These are phyloP conservation scores for Ardeotis arabs DNA, from an alignment of 2,113 vertebrate genomes.

Conservation along the genomic window DNA sequence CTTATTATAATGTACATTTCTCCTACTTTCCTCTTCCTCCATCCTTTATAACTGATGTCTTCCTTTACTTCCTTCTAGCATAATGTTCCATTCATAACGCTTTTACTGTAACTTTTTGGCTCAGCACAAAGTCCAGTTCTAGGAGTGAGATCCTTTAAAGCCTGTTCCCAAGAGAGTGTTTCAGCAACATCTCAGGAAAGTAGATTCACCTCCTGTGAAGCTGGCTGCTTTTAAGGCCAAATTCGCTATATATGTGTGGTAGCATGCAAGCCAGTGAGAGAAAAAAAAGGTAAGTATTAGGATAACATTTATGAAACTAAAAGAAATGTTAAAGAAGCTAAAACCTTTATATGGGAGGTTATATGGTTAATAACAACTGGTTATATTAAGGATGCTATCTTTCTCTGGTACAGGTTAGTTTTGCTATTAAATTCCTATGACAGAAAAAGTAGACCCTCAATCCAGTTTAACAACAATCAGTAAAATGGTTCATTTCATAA, in stretches of 20 bases:
- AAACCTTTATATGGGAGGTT: neutral
- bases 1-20: neutral
- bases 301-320: neutral
- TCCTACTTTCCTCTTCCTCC: neutral
- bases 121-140: neutral
- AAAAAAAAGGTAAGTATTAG: neutral
- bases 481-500: neutral
- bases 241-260: neutral
- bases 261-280: neutral
- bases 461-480: neutral
- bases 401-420: neutral
- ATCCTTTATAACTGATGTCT: neutral
- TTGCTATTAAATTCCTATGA: neutral
- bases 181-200: neutral
- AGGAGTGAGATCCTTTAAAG: neutral
- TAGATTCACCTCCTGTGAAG: neutral
- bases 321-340: neutral
- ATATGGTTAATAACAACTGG: neutral
- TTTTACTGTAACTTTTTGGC: neutral
- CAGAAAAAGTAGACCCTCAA: neutral
- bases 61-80: neutral
- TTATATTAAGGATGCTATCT: neutral
- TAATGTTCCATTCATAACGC: neutral
- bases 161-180: neutral
- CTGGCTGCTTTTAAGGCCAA: neutral